Base-by-base conservation (phyloP, 2,888 invertebrate species). In the Pseudococcus longispinus region DNA sequence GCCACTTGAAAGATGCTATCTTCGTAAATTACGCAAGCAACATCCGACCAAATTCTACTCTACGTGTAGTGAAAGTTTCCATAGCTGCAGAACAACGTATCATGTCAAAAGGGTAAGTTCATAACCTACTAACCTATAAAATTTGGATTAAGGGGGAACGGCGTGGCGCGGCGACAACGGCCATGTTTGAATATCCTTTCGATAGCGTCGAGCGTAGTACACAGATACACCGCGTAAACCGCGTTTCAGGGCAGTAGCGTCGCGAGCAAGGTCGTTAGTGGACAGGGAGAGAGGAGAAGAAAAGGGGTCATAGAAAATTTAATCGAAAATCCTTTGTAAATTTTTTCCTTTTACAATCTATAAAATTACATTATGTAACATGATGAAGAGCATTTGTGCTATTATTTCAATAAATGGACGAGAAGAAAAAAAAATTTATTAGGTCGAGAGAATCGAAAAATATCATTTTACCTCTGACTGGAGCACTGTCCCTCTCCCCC, bases 101-200 rank as follows among this genome's bases (percentile, higher is more conserved):
- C 70, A 70, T 29, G 70, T 70, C 70, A 70, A 70, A 74, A 80
- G 77, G 77, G 77, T 80, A 80, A 80, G 77, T 80, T 80, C 77
- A 80, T 80, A 80, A 80, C 77, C 77, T 80, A 80, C 77, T 80
- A 42, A 80, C 77, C 77, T 80, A 42, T 80, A 42, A 80, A 80
- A 37, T 80, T 80, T 42, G 77, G 37, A 80, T 80, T 8, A 80
- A 2, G 20, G 37, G 29, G 23, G 18, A 23, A 55, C 18, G 55
- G 18, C 18, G 32, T 5, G 32, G 51, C 8, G 32, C 42, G 11
- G 42, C 77, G 77, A 80, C 77, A 80, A 80, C 77, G 37, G 42
- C 70, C 70, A 70, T 29, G 70, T 29, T 70, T 29, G 70, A 70
- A 70, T 70, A 70, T 70, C 70, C 15, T 70, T 70, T 70, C 70